These are phyloP conservation scores for Epizoanthus fatuus DNA, from an alignment of 92 coral and sea anemone species.

Conservation along the genomic window DNA sequence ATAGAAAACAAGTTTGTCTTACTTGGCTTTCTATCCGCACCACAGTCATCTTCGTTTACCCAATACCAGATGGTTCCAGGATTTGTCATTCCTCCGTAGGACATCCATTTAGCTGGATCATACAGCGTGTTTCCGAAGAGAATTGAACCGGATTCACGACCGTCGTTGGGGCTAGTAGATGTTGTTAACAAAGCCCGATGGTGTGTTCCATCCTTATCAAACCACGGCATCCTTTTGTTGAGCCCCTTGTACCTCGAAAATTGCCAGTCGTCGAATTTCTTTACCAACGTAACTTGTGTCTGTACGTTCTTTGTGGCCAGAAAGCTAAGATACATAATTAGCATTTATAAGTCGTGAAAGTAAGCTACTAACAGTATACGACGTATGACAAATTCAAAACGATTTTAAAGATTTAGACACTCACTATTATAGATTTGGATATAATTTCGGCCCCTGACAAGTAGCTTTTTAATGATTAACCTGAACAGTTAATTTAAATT, in stretches of 20 bases:
- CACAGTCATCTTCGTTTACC: slow-evolving; percentile 81
- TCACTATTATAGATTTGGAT: no score
- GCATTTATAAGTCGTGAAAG: no score
- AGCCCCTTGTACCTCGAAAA: slow-evolving; percentile 39
- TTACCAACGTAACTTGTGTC: slow-evolving; percentile 54
- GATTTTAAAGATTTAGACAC: no score
- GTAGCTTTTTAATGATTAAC: no score
- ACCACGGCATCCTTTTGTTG: slow-evolving; percentile 73
- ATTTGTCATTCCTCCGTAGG: slow-evolving; percentile 44
- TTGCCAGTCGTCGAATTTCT: slow-evolving; percentile 63
- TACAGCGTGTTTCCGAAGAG: slow-evolving; percentile 53
- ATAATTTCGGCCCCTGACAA: no score
- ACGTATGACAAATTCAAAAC: no score
- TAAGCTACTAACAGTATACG: neutral
- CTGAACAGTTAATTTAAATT: no score
- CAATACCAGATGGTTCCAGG: slow-evolving; percentile 81
- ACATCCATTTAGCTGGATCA: slow-evolving; percentile 68
- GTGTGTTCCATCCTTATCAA: slow-evolving; percentile 46
- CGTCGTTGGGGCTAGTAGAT: slow-evolving; percentile 13
- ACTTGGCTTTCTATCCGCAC: slow-evolving; percentile 65
- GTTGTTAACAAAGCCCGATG: slow-evolving; percentile 62
- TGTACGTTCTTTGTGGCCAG: slow-evolving; percentile 57
- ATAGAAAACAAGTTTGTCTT: neutral
- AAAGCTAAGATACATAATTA: slow-evolving; percentile 28
- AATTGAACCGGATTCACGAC: slow-evolving; percentile 52